These are phyloP conservation scores for Eristalis intricaria DNA, from an alignment of 2,888 invertebrate species.

Conservation along the genomic window DNA sequence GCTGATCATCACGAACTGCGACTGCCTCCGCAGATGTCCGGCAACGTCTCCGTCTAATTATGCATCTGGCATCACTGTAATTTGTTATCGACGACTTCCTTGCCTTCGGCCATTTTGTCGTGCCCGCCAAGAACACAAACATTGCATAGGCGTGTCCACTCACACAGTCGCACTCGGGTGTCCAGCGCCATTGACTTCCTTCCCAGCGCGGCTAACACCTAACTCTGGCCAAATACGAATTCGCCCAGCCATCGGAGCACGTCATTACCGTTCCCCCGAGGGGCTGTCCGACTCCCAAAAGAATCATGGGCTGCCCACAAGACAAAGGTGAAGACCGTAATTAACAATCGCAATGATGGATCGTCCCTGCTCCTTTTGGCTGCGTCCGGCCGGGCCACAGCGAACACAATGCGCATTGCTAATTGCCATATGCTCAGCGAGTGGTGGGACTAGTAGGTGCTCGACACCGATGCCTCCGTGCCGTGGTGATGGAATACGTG, in stretches of 20 bases:
- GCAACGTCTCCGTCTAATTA: background rate
- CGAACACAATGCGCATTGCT: background rate
- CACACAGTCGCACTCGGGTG: background rate
- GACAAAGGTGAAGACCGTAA: slow-evolving; percentile 17
- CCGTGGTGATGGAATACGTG: slow-evolving; percentile 11
- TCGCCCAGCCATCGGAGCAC: background rate
- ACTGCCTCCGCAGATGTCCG: background rate
- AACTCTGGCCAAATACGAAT: background rate
- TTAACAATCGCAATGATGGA: slow-evolving; percentile 37
- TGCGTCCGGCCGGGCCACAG: background rate
- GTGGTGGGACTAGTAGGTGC: background rate
- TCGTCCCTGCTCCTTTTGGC: background rate
- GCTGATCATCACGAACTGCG: too few relatives aligned
- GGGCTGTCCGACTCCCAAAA: background rate
- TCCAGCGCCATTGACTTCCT: background rate
- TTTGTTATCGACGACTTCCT: background rate
- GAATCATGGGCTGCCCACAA: background rate
- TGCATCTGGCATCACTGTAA: background rate
- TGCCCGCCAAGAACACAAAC: background rate
- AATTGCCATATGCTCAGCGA: background rate
- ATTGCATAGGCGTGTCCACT: background rate
- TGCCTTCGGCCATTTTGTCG: background rate
- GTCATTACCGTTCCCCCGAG: background rate
- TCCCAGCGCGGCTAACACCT: background rate
- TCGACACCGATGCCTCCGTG: background rate